phyloP scores from a whole-genome alignment of 2,888 invertebrate genomes.

The Cosmia trapezina region DNA sequence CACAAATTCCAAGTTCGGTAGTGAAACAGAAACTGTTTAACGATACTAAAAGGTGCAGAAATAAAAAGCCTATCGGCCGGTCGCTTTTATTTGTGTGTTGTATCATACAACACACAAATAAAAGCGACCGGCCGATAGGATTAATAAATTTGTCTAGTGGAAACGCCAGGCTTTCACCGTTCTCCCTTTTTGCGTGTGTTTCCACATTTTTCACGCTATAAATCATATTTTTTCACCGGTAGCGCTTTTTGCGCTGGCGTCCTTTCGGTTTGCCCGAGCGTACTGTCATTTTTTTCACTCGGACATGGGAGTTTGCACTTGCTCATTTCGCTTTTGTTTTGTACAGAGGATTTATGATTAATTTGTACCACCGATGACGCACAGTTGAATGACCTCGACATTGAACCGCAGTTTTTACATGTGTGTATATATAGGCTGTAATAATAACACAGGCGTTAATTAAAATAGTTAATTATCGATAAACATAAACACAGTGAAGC shows the following conservation, averaged over 20 bases:
- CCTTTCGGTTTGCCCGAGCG: constrained; percentile 88
- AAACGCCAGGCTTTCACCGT: constrained; percentile 87
- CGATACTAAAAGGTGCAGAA: constrained; percentile 56
- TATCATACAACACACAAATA: constrained; percentile 78
- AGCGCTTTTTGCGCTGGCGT: constrained; percentile 88
- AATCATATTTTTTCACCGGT: constrained; percentile 91
- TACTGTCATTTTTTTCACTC: constrained; percentile 89
- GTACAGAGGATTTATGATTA: constrained; percentile 85
- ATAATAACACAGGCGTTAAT: constrained; percentile 56
- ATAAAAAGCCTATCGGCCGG: constrained; percentile 69
- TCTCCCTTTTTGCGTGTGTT: constrained; percentile 88
- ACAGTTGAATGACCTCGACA: constrained; percentile 74
- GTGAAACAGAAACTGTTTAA: constrained; percentile 49
- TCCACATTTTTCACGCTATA: constrained; percentile 90
- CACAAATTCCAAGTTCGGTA: constrained; percentile 6
- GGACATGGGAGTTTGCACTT: constrained; percentile 87
- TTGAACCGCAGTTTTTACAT: constrained; percentile 53
- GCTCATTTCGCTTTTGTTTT: constrained; percentile 85
- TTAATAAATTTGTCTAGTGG: constrained; percentile 90
- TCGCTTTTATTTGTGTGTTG: too few relatives aligned
- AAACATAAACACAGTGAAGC: constrained; percentile 66
- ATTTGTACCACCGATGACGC: constrained; percentile 75
- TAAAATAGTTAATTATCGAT: constrained; percentile 63
- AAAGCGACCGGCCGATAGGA: constrained; percentile 82
- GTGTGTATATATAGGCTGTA: constrained; percentile 29